Base-by-base conservation (phyloP, 2,797 vertebrate species). In the Halcyon leucocephala region DNA sequence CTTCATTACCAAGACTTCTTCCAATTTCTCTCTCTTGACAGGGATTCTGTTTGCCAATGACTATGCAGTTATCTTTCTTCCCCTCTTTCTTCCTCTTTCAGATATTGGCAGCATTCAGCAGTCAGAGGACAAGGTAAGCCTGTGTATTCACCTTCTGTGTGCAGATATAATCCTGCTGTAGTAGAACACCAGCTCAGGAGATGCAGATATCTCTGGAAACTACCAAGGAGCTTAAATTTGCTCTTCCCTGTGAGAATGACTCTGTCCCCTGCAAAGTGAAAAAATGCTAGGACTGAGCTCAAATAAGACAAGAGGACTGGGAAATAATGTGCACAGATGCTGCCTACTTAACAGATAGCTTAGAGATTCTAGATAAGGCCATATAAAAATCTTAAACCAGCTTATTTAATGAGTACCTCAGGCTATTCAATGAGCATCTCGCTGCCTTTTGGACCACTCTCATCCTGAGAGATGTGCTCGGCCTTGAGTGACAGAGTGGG, bases 91-190 rank as follows among this genome's bases (percentile, higher is more conserved):
- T 78, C 74, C 41, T 33, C 3, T 96, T 97, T 83, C 88, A 97
- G 97, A 89, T 89, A 54, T 8, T 71, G 73, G 89, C 25, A 71
- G 51, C 29, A 41, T 87, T 85, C 96, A 94, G 41, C 93, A 95
- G 41, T 69, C 96, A 62, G 95, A 97, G 67, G 95, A 94, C 11
- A 93, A 96, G 94, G 97, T 97, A 96, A 96, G 82, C 19, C 58
- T 39, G 5, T 52, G 8, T 49, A 26, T 82, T 72, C 22, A 25
- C 14, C 14, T 71, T 67, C 17, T 10, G 10, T 46, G 19, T 60
- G 54, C n/a, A 57, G n/a, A 26, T 90, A 21, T 5, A 77, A 48
- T 41, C 14, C 14, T 86, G 22, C 55, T 55, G 29, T 55, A 41
- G 37, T 39, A 78, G 70, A 65, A 83, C 13, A 33, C 10, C 4